A percentile compares a stretch with the other conserved stretches of the same genome.
Conservation (phyloP, 2,113 vertebrate genomes). For the Urocynchramus pylzowi region DNA sequence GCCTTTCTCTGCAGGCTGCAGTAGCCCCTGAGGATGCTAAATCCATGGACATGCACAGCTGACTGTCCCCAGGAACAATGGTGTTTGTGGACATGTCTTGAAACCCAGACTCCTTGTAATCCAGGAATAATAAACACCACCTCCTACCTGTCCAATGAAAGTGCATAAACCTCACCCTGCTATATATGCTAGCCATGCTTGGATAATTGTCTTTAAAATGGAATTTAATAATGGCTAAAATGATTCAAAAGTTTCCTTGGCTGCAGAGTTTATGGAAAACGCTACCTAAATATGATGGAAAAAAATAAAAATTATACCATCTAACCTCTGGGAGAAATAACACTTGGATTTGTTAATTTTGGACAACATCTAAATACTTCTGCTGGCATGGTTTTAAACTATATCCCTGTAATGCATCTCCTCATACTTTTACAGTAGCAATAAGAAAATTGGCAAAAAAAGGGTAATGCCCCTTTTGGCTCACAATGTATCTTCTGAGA, state of each 20-base stretch:
- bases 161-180: neutral
- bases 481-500: neutral
- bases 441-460: conserved; percentile 26
- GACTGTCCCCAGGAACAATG: neutral
- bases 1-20: neutral
- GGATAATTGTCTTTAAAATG: neutral
- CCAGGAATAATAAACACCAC: neutral
- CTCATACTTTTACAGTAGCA: neutral
- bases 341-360: conserved; percentile 40
- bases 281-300: neutral
- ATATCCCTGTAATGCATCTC: neutral
- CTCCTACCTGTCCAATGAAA: neutral
- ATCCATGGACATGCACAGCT: neutral
- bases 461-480: neutral
- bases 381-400: neutral
- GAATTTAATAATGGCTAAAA: neutral
- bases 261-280: neutral
- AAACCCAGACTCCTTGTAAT: neutral
- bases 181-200: neutral
- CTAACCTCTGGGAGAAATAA: conserved; percentile 24
- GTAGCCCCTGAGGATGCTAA: neutral
- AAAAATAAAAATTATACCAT: neutral
- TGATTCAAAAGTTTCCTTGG: neutral
- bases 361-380: conserved; percentile 1
- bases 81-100: fast-evolving